Conservation (phyloP, 2,113 vertebrate species). For the Limnothrissa miodon region DNA sequence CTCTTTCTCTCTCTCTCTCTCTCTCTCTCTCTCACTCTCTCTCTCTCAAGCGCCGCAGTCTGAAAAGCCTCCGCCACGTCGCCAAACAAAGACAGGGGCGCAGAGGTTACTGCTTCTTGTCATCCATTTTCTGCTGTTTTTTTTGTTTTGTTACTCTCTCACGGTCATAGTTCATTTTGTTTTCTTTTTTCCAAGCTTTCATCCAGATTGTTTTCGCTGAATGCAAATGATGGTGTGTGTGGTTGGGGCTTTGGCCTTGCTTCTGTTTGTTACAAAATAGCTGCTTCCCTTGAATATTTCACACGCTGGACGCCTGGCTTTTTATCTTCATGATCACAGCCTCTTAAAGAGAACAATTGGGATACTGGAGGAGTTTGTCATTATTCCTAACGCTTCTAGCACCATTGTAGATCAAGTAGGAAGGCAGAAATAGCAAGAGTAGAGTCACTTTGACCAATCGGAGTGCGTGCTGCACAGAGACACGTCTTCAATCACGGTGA, state of each 20-base stretch:
- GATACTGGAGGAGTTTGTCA: not conserved
- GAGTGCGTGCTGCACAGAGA: not conserved
- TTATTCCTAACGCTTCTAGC: not conserved
- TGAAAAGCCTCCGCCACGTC: conserved; percentile 60
- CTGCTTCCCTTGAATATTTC: conserved; percentile 20
- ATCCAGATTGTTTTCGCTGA: conserved; percentile 18
- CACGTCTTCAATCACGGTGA: not conserved
- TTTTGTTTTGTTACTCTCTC: conserved; percentile 42
- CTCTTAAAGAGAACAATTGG: conserved; percentile 16
- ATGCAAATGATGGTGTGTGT: conserved; percentile 30
- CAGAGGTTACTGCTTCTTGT: conserved; percentile 49
- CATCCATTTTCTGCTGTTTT: conserved; percentile 54
- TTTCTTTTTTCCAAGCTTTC: not conserved
- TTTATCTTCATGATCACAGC: conserved; percentile 38
- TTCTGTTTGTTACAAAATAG: conserved; percentile 22
- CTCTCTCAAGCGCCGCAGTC: conserved; percentile 78
- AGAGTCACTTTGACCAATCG: not conserved
- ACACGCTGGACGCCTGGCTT: conserved; percentile 7
- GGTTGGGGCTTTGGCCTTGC: conserved; percentile 23
- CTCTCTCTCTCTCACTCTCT: conserved; percentile 77
- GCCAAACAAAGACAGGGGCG: conserved; percentile 53
- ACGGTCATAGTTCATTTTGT: conserved; percentile 31
- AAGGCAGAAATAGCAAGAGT: not conserved
- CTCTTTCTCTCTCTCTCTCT: too few relatives aligned
- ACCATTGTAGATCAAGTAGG: not conserved